Evolutionary conservation across 92 coral and sea anemone species (phyloP).

Genomic region (Palythoa grandis): DNA sequence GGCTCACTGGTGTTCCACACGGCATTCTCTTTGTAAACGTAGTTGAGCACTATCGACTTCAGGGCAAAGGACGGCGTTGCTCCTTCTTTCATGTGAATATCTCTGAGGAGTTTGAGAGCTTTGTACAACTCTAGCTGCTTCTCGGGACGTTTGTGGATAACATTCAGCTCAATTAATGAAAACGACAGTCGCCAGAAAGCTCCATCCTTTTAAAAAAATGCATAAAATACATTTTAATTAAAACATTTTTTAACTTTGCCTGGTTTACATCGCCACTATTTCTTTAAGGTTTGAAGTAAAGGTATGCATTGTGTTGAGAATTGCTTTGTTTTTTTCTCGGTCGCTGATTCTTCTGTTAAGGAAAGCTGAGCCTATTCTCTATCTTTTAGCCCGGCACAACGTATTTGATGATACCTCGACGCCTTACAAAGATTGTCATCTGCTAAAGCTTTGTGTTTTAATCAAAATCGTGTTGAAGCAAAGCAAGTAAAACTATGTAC

Average conservation of each 20-base stretch:
- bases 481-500: too few species aligned
- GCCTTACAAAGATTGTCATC: too few species aligned
- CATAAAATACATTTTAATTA: not conserved
- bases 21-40: slow-evolving; percentile 21
- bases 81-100: slow-evolving; percentile 37
- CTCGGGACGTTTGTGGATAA: slow-evolving; percentile 21
- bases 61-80: slow-evolving; percentile 18
- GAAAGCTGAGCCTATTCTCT: too few species aligned
- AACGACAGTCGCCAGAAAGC: slow-evolving; percentile 50
- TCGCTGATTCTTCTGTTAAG: too few species aligned
- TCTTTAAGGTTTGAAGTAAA: not conserved
- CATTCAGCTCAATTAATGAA: slow-evolving; percentile 37
- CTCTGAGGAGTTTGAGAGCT: slow-evolving; percentile 50
- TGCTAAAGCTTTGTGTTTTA: too few species aligned
- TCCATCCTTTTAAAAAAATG: not conserved
- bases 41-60: slow-evolving; percentile 34
- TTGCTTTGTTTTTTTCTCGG: too few species aligned
- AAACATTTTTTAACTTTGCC: not conserved
- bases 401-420: too few species aligned
- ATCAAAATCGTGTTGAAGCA: too few species aligned
- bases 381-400: too few species aligned
- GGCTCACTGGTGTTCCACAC: not conserved
- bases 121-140: slow-evolving; percentile 31
- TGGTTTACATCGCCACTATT: not conserved
- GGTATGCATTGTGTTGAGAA: not conserved